These are phyloP conservation scores for Mechanitis mazaeus DNA, from an alignment of 2,888 invertebrate species.

Conservation along the genomic window DNA sequence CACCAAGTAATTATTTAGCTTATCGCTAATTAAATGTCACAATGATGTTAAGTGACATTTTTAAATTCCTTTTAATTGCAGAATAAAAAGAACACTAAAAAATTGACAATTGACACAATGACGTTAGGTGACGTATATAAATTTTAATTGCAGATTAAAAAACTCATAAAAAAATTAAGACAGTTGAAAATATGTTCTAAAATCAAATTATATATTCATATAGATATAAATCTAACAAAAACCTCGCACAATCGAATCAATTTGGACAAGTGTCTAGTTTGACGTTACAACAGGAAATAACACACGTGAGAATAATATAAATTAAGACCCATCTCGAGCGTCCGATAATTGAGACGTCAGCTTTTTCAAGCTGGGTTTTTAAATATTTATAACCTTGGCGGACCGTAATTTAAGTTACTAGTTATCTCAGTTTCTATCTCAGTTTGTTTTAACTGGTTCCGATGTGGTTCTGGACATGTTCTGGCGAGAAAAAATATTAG, in stretches of 20 bases:
- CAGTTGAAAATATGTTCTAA: too few relatives aligned
- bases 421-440: constrained; percentile 67
- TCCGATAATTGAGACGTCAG: constrained; percentile 75
- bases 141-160: too few relatives aligned
- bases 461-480: constrained; percentile 40
- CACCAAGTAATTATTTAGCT: too few relatives aligned
- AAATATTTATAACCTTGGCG: constrained; percentile 71
- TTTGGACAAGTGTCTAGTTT: constrained; percentile 24
- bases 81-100: too few relatives aligned
- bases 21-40: too few relatives aligned
- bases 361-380: constrained; percentile 62
- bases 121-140: not conserved
- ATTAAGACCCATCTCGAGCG: constrained; percentile 47
- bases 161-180: too few relatives aligned
- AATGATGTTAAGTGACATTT: too few relatives aligned
- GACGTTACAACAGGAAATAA: constrained; percentile 64
- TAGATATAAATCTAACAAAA: not conserved
- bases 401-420: constrained; percentile 66
- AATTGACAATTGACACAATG: too few relatives aligned
- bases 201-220: too few relatives aligned
- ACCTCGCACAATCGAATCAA: not conserved
- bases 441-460: constrained; percentile 39
- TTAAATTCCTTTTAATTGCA: too few relatives aligned
- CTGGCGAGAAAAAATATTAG: constrained; percentile 18
- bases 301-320: constrained; percentile 73